Percentiles rank a stretch among this genome's conserved stretches.
phyloP scores from a whole-genome alignment of 2,797 vertebrate species.

The Tenualosa thibaudeaui region DNA sequence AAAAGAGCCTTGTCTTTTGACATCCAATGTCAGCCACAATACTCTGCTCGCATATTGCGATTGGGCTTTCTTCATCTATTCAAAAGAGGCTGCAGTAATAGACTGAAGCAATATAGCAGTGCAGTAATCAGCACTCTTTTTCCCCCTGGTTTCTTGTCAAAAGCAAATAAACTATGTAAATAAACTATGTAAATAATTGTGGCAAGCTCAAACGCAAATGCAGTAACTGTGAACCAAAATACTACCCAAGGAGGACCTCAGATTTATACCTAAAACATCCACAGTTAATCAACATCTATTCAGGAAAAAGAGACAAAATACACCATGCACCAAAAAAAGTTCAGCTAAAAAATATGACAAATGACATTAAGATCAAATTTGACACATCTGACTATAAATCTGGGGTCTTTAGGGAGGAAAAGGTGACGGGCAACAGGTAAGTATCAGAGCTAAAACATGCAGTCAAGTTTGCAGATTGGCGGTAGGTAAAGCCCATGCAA shows the following conservation, averaged over 20 bases:
- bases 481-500: constrained; percentile 74
- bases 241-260: constrained; percentile 64
- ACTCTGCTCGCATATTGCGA: constrained; percentile 48
- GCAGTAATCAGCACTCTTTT: not conserved
- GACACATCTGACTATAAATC: constrained; percentile 69
- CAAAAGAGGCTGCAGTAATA: not conserved
- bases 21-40: constrained; percentile 57
- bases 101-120: not conserved
- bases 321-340: too few relatives aligned
- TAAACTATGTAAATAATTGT: constrained; percentile 42
- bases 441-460: constrained; percentile 79
- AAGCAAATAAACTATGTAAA: not conserved
- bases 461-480: constrained; percentile 75
- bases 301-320: not conserved
- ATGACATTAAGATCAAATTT: not conserved
- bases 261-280: constrained; percentile 61
- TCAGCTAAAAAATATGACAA: not conserved
- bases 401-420: constrained; percentile 78
- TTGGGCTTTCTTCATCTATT: constrained; percentile 66
- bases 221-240: constrained; percentile 51
- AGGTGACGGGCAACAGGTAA: constrained; percentile 78
- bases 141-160: not conserved
- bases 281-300: not conserved
- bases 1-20: constrained; percentile 70
- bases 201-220: constrained; percentile 73